Conservation (phyloP, 1,140 invertebrate species). For the Ceratina calcarata region DNA sequence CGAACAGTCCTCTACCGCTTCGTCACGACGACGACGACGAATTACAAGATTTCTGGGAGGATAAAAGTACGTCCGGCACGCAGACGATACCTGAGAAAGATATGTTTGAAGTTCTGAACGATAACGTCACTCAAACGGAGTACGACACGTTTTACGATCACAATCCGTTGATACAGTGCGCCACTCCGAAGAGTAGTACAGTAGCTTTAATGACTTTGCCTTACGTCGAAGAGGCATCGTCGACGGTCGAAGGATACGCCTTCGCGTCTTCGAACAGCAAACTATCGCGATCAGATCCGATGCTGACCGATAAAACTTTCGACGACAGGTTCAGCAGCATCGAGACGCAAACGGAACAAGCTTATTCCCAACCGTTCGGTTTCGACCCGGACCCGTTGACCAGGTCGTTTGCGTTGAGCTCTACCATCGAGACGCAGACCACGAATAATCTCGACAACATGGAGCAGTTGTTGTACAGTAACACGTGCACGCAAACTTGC, state of each 20-base stretch:
- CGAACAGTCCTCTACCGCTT: constrained; percentile 74
- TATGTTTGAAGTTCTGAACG: constrained; percentile 72
- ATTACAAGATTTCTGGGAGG: constrained; percentile 78
- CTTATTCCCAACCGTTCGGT: constrained; percentile 71
- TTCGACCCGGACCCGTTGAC: constrained; percentile 73
- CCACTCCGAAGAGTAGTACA: constrained; percentile 48
- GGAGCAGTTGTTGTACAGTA: constrained; percentile 80
- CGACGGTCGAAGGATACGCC: constrained; percentile 55
- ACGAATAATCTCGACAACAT: constrained; percentile 77
- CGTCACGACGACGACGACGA: constrained; percentile 67
- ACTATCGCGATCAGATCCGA: constrained; percentile 73
- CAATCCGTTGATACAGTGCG: constrained; percentile 58
- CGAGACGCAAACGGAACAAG: constrained; percentile 82
- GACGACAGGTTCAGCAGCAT: constrained; percentile 79
- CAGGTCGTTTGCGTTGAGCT: constrained; percentile 73
- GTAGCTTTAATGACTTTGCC: constrained; percentile 57
- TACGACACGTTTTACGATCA: constrained; percentile 68
- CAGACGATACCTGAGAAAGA: constrained; percentile 77
- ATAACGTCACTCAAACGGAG: constrained; percentile 72
- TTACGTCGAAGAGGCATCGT: constrained; percentile 46
- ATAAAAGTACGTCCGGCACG: constrained; percentile 76
- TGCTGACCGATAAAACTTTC: constrained; percentile 74
- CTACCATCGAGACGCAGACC: constrained; percentile 81
- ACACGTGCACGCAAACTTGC: constrained; percentile 84
- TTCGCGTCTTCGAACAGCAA: constrained; percentile 47